phyloP scores from a whole-genome alignment of 2,113 vertebrate genomes.

The Atractosteus spatula region DNA sequence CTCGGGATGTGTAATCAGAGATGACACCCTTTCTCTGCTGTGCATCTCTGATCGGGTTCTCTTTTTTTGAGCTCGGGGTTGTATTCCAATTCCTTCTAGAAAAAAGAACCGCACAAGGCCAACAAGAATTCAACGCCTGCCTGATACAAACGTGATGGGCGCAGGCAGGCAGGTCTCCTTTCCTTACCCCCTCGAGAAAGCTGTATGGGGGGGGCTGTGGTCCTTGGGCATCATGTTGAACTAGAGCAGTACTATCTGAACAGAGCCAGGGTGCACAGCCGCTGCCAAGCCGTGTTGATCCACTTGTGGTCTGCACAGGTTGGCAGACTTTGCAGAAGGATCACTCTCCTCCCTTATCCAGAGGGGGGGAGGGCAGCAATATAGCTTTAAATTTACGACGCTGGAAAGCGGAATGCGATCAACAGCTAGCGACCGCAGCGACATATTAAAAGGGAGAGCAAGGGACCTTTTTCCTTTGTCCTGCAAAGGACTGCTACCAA shows the following conservation, averaged over 20 bases:
- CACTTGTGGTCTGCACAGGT: not conserved
- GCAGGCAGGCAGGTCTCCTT: no score
- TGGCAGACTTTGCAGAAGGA: not conserved
- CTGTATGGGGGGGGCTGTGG: no score
- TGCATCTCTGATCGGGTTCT: no score
- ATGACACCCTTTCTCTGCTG: no score
- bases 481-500: not conserved
- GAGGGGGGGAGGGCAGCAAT: not conserved
- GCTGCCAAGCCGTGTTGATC: slow-evolving; percentile 10
- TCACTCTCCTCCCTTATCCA: not conserved
- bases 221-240: no score
- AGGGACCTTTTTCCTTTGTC: not conserved
- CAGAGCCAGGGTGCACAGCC: not conserved
- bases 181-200: no score
- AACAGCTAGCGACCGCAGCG: not conserved
- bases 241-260: not conserved
- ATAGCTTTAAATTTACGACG: not conserved
- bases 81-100: no score
- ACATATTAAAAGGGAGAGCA: not conserved
- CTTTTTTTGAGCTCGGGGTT: no score
- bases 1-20: no score
- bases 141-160: no score
- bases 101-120: no score
- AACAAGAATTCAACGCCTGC: no score
- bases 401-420: not conserved